Evolutionary conservation across 1,140 invertebrate species (phyloP).

Genomic region (Micrasema minimum): DNA sequence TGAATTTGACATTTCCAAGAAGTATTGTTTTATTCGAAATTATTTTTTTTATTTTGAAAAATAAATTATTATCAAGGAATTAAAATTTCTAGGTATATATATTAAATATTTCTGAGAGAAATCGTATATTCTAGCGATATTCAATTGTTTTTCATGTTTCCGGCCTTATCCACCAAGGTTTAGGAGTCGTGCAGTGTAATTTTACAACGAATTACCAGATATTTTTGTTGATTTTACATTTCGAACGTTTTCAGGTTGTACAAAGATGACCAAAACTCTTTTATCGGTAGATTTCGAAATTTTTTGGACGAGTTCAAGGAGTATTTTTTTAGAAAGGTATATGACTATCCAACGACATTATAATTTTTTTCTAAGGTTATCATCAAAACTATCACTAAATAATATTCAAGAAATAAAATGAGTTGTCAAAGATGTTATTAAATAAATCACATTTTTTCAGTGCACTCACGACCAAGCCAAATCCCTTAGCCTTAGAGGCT

Average conservation of each 20-base stretch:
- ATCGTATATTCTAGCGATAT: too few relatives aligned
- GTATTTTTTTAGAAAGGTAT: conserved; percentile 70
- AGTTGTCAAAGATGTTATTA: background rate
- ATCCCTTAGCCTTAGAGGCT: conserved; percentile 75
- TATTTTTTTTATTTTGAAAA: too few relatives aligned
- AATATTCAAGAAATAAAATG: background rate
- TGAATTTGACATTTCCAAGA: too few relatives aligned
- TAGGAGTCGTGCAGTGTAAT: conserved; percentile 12
- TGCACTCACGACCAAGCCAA: conserved; percentile 75
- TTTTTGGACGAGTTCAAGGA: conserved; percentile 68
- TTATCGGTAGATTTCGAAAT: conserved; percentile 68
- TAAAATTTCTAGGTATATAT: too few relatives aligned
- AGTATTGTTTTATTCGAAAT: too few relatives aligned
- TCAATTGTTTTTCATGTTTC: too few relatives aligned
- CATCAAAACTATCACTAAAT: too few relatives aligned
- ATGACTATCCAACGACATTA: background rate
- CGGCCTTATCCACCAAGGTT: too few relatives aligned
- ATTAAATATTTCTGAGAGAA: too few relatives aligned
- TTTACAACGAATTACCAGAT: conserved; percentile 26
- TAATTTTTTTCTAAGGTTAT: conserved; percentile 3
- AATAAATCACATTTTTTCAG: conserved; percentile 58
- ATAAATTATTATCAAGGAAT: too few relatives aligned
- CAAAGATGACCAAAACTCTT: conserved; percentile 54
- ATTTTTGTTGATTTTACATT: conserved; percentile 24
- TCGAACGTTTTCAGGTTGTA: conserved; percentile 13